Conservation (phyloP, 2,113 vertebrate species). For the Tupaia tana region DNA sequence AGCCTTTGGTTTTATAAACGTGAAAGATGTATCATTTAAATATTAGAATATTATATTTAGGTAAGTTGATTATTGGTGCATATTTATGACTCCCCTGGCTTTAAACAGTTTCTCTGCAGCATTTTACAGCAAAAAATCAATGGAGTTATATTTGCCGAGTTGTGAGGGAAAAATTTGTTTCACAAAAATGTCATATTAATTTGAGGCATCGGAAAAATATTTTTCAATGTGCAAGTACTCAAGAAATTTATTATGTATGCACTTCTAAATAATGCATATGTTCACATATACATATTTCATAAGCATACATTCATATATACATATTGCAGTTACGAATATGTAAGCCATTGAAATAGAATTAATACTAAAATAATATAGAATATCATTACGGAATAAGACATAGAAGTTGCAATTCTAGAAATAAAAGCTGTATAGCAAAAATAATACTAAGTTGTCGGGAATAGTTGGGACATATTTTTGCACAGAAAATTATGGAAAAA, state of each 20-base stretch:
- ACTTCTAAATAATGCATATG: background rate
- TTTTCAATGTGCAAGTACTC: background rate
- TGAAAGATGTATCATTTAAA: background rate
- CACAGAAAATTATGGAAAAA: too few species aligned
- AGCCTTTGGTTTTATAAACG: background rate
- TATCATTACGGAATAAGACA: background rate
- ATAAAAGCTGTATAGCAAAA: background rate
- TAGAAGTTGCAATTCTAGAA: background rate
- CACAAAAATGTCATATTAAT: background rate
- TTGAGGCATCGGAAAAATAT: background rate
- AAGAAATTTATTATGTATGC: background rate
- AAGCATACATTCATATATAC: background rate
- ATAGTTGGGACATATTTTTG: too few species aligned
- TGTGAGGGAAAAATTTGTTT: background rate
- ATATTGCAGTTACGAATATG: background rate
- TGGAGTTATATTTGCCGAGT: background rate
- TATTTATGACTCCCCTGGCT: background rate
- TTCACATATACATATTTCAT: too few species aligned
- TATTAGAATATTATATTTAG: background rate
- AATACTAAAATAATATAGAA: background rate
- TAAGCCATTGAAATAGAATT: background rate
- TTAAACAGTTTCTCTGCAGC: background rate
- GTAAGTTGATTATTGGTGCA: background rate
- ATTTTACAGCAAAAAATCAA: background rate
- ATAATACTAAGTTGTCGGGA: background rate